A percentile compares a stretch with the other conserved stretches of the same genome.
phyloP scores from a whole-genome alignment of 2,113 vertebrate species.

The Beaufortia kweichowensis region DNA sequence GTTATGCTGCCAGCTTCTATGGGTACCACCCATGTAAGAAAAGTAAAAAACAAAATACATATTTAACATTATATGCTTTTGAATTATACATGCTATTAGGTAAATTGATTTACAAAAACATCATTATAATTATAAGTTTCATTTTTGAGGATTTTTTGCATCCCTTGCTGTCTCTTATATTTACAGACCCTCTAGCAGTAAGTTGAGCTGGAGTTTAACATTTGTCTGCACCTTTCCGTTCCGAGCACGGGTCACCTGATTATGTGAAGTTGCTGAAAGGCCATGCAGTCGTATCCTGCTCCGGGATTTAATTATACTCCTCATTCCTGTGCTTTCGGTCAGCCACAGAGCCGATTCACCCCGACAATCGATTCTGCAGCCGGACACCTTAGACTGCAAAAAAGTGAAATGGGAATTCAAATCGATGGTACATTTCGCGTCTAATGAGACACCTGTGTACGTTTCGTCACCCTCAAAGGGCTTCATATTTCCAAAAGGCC shows the following conservation, averaged over 20 bases:
- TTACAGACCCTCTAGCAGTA: background rate
- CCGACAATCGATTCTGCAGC: slow-evolving; percentile 66
- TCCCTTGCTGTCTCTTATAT: too few relatives aligned
- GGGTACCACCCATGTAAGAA: too few relatives aligned
- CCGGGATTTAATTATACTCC: slow-evolving; percentile 71
- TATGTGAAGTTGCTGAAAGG: slow-evolving; percentile 60
- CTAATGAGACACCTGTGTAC: slow-evolving; percentile 74
- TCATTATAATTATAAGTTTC: too few relatives aligned
- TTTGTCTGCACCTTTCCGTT: slow-evolving; percentile 6
- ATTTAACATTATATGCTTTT: too few relatives aligned
- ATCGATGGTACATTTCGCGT: slow-evolving; percentile 72
- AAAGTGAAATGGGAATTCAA: slow-evolving; percentile 52
- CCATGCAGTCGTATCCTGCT: slow-evolving; percentile 63
- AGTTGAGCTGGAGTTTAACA: slow-evolving; percentile 5
- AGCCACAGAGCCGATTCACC: slow-evolving; percentile 58
- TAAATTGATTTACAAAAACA: too few relatives aligned
- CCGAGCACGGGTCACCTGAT: slow-evolving; percentile 57
- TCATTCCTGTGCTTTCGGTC: slow-evolving; percentile 53
- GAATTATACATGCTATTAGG: too few relatives aligned
- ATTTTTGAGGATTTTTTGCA: too few relatives aligned
- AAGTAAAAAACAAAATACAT: too few relatives aligned
- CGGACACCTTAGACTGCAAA: slow-evolving; percentile 56
- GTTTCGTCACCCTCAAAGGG: slow-evolving; percentile 61
- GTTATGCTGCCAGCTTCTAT: too few relatives aligned
- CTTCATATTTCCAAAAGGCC: slow-evolving; percentile 63